Percentiles rank a stretch among this genome's conserved stretches.
Evolutionary conservation across 2,888 invertebrate species (phyloP).

Genomic region (Phyto melanocephala): DNA sequence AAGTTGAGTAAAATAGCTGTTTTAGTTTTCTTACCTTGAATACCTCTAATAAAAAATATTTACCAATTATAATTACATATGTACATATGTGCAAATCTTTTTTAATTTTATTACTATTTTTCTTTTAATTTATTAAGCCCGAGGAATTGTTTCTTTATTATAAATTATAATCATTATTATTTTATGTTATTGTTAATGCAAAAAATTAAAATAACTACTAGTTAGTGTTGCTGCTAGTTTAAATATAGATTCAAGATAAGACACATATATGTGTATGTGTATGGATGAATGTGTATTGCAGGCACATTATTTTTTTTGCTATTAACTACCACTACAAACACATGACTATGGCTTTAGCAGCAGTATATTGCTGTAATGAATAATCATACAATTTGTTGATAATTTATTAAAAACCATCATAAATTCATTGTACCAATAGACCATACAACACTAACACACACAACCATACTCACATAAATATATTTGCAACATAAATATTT

Average conservation of each 20-base stretch:
- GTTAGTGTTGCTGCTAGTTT: conserved; percentile 1
- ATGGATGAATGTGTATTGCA: not conserved
- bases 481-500: conserved; percentile 21
- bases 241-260: conserved; percentile 51
- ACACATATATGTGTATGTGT: too few species aligned
- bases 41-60: not conserved
- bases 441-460: not conserved
- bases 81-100: not conserved
- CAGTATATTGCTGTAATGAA: not conserved
- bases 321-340: not conserved
- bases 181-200: conserved; percentile 2
- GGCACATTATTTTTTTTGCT: not conserved
- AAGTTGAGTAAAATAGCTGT: too few species aligned
- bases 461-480: too few species aligned
- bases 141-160: conserved; percentile 5
- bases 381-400: conserved; percentile 51
- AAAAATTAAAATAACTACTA: conserved; percentile 29
- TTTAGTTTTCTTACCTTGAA: not conserved
- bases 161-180: conserved; percentile 14
- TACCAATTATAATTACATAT: not conserved
- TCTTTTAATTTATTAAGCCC: not conserved
- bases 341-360: not conserved
- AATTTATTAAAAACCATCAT: conserved; percentile 55
- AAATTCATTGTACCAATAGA: conserved; percentile 44
- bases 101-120: not conserved